Base-by-base conservation (phyloP, 2,888 invertebrate genomes). In the Erebia epiphron region DNA sequence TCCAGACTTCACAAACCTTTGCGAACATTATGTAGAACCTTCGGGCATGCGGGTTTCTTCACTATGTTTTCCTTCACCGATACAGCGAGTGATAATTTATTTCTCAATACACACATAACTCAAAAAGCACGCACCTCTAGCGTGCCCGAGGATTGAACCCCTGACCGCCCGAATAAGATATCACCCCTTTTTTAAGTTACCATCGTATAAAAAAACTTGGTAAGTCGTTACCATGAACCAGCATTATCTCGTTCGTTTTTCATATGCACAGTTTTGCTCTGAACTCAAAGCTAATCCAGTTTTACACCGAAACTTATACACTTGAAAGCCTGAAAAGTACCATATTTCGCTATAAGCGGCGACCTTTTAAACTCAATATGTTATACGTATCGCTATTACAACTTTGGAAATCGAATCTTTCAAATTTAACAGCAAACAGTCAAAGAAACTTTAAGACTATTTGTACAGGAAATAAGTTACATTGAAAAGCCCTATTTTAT, bases 221-320 rank as follows among this genome's bases (percentile, higher is more conserved):
- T 54, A 50, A 50, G 8, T 50, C 13, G 46, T 50, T 50, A n/a
- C n/a, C 0, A 13, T n/a, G 18, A 1, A 14, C 18, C 56, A 50
- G n/a, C 4, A 13, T 46, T 9, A 21, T n/a, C 46, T 26, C 26
- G 26, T 26, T 3, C 26, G 21, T 46, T 63, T 72, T 58, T 70
- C 75, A 75, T 64, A 18, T 70, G 57, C 74, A 46, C 10, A 43
- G 35, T 67, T 73, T 56, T 74, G 41, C 57, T 43, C 21, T 21
- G 46, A 21, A 46, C 58, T 56, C 63, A 61, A 54, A 75, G 72
- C 75, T 80, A 79, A 84, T 82, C 79, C 81, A 81, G 80, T 81
- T 82, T 83, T 86, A 87, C 87, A 86, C 86, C 79, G 75, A 85
- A 88, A 85, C 81, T 84, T 82, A 82, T 81, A 82, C 82, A 82